phyloP scores from a whole-genome alignment of 2,888 invertebrate species.

The Cerceris rybyensis region DNA sequence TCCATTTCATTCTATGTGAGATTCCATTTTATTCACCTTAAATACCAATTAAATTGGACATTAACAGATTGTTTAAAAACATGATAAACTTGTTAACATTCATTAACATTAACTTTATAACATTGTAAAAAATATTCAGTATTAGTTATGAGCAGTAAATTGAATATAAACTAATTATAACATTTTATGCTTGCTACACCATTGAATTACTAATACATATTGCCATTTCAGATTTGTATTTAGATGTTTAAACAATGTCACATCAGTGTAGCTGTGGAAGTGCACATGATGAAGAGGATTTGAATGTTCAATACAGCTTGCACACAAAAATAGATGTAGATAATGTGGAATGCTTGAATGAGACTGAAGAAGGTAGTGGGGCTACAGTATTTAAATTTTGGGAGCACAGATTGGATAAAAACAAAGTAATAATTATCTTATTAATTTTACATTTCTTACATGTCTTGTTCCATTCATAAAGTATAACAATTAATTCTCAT shows the following conservation, averaged over 20 bases:
- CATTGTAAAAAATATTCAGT: background rate
- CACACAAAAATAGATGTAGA: conserved; percentile 94
- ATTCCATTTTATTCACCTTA: background rate
- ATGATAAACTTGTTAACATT: background rate
- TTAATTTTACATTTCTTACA: conserved; percentile 9
- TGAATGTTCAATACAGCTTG: conserved; percentile 91
- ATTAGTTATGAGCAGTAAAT: too few species aligned
- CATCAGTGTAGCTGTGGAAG: conserved; percentile 73
- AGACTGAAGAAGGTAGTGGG: conserved; percentile 92
- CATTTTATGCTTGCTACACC: too few species aligned
- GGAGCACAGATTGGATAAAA: conserved; percentile 91
- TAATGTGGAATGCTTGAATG: conserved; percentile 95
- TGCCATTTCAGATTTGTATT: background rate
- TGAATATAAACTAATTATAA: background rate
- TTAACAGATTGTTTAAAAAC: background rate
- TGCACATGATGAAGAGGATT: conserved; percentile 82
- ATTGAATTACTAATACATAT: background rate
- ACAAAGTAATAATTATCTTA: conserved; percentile 84
- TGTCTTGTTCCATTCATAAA: background rate
- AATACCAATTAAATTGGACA: background rate
- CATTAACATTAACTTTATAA: background rate
- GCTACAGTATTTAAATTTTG: conserved; percentile 95
- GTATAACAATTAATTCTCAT: conserved; percentile 2
- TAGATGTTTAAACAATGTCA: conserved; percentile 60
- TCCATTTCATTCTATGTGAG: background rate